Percentiles rank a stretch among this genome's conserved stretches.
phyloP scores from a whole-genome alignment of 2,888 invertebrate species.

The Coenonympha glycerion region DNA sequence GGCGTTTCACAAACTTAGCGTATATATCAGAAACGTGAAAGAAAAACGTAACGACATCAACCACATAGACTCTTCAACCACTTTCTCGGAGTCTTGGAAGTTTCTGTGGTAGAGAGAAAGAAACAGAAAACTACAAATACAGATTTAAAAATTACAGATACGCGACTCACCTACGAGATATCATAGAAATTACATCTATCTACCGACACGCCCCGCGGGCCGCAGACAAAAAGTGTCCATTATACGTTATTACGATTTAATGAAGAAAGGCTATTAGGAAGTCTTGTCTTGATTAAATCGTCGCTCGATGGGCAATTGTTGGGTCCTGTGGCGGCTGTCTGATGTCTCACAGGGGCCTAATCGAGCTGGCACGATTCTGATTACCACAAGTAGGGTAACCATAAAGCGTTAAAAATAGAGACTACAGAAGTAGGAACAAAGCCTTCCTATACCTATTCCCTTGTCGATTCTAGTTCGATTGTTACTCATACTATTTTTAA shows the following conservation, averaged over 20 bases:
- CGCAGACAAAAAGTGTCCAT: conserved; percentile 54
- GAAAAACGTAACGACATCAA: too few species aligned
- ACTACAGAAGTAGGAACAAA: too few species aligned
- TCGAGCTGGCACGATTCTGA: conserved; percentile 70
- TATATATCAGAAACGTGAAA: too few species aligned
- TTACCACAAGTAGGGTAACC: conserved; percentile 45
- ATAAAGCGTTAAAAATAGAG: too few species aligned
- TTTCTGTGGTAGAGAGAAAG: too few species aligned
- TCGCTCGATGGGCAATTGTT: conserved; percentile 60
- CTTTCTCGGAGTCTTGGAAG: too few species aligned
- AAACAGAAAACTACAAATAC: background rate
- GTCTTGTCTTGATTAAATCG: conserved; percentile 70
- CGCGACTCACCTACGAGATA: background rate
- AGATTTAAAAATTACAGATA: background rate
- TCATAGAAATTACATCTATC: conserved; percentile 20
- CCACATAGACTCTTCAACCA: too few species aligned
- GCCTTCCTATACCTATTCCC: too few species aligned
- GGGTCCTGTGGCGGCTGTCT: conserved; percentile 47
- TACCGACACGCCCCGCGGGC: conserved; percentile 44
- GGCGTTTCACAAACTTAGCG: too few species aligned
- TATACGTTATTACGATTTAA: conserved; percentile 69
- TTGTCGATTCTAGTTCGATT: too few species aligned
- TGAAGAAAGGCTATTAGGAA: conserved; percentile 70
- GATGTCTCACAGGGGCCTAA: conserved; percentile 54
- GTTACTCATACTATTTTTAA: too few species aligned